phyloP scores from a whole-genome alignment of 2,797 vertebrate species.

The Micromesistius poutassou region DNA sequence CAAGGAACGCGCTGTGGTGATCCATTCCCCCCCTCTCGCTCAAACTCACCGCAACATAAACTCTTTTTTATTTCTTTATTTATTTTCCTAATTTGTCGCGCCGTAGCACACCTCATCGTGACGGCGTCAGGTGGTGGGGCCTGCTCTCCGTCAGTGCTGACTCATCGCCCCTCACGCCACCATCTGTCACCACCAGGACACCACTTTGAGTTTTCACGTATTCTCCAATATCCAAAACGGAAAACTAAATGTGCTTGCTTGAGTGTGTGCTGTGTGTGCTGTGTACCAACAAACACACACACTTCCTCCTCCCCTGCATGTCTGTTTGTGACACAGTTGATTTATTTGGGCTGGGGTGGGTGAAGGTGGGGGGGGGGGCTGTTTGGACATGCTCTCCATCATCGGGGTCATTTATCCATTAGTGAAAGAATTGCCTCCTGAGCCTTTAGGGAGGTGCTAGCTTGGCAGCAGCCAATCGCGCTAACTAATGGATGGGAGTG shows the following conservation, averaged over 20 bases:
- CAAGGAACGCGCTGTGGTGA: constrained; percentile 47
- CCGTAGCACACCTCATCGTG: constrained; percentile 1
- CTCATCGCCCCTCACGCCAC: background rate
- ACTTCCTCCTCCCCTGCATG: too few relatives aligned
- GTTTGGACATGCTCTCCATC: too few relatives aligned
- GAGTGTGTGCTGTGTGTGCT: too few relatives aligned
- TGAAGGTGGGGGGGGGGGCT: too few relatives aligned
- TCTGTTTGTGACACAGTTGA: too few relatives aligned
- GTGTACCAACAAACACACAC: too few relatives aligned
- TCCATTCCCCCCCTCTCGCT: constrained; percentile 32
- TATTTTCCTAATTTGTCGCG: background rate
- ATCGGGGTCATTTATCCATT: background rate
- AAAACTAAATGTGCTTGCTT: background rate
- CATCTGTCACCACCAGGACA: constrained; percentile 7
- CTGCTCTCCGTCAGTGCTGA: constrained; percentile 11
- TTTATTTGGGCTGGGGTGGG: too few relatives aligned
- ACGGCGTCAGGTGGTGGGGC: background rate
- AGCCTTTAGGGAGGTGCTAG: constrained; percentile 28
- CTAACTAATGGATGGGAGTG: constrained; percentile 57
- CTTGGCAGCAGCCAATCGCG: constrained; percentile 51
- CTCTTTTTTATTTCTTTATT: constrained; percentile 5
- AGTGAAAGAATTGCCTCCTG: background rate
- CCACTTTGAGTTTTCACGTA: background rate
- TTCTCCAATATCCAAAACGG: constrained; percentile 10
- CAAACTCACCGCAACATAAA: constrained; percentile 22